Conservation (phyloP, 2,797 vertebrate genomes). For the Paguma larvata region DNA sequence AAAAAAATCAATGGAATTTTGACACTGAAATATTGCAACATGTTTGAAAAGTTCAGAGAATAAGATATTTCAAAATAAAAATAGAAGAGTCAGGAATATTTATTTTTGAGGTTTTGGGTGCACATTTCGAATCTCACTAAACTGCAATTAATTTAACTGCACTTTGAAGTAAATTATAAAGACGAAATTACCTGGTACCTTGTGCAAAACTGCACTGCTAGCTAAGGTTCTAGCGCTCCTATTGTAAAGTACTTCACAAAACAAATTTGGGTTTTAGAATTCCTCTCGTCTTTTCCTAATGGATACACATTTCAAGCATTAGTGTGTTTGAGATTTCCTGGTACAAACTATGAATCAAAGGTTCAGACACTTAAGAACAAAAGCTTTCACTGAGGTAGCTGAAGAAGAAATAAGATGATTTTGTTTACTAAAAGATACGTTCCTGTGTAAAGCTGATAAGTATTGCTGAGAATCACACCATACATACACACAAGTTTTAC, state of each 20-base stretch:
- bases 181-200: constrained; percentile 55
- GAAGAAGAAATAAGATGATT: constrained; percentile 52
- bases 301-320: constrained; percentile 20
- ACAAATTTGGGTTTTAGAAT: constrained; percentile 50
- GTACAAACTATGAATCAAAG: constrained; percentile 65
- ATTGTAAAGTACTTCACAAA: constrained; percentile 54
- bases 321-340: constrained; percentile 60
- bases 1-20: neutral
- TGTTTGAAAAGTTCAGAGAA: constrained; percentile 27
- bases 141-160: neutral
- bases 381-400: neutral
- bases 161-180: constrained; percentile 36
- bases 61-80: neutral
- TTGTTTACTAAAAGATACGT: neutral
- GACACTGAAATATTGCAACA: neutral
- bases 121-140: constrained; percentile 6
- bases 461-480: neutral
- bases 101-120: neutral
- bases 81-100: neutral
- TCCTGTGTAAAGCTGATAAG: neutral
- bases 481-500: neutral
- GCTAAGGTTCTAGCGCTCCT: neutral
- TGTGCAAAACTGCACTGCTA: neutral
- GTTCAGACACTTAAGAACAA: neutral
- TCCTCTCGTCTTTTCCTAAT: neutral